Evolutionary conservation across 2,888 invertebrate genomes (phyloP).

Genomic region (Tipula confusa): DNA sequence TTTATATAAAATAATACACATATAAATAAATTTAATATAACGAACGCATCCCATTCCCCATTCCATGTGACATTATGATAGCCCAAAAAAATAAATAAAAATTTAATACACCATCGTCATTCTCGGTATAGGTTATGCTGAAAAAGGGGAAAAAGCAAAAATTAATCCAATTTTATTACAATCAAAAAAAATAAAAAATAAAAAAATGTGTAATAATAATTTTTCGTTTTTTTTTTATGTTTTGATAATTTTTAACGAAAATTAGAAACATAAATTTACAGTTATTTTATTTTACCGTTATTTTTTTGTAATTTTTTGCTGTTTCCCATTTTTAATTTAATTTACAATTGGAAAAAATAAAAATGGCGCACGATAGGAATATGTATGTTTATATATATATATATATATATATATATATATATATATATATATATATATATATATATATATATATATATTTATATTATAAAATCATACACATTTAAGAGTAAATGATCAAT

Average conservation of each 20-base stretch:
- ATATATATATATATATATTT: no score
- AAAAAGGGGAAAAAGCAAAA: conserved; percentile 7
- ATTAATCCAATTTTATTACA: conserved; percentile 25
- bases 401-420: no score
- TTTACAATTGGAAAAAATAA: conserved; percentile 25
- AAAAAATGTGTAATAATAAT: no score
- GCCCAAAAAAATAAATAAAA: neutral
- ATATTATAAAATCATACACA: neutral
- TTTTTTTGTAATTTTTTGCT: conserved; percentile 3
- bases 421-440: no score
- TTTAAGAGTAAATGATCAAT: neutral
- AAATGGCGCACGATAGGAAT: neutral
- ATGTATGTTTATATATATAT: no score
- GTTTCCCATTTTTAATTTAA: conserved; percentile 12
- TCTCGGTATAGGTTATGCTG: neutral
- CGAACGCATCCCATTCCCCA: conserved; percentile 9
- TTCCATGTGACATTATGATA: neutral
- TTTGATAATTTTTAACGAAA: conserved; percentile 20
- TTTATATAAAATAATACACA: neutral
- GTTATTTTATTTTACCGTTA: conserved; percentile 20
- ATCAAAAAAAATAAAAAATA: conserved; percentile 15
- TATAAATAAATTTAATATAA: conserved; percentile 21
- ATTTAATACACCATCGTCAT: neutral
- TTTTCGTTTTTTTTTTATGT: neutral
- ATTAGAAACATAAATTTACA: conserved; percentile 25